Evolutionary conservation across 2,797 vertebrate species (phyloP).

Genomic region (Geotria australis): DNA sequence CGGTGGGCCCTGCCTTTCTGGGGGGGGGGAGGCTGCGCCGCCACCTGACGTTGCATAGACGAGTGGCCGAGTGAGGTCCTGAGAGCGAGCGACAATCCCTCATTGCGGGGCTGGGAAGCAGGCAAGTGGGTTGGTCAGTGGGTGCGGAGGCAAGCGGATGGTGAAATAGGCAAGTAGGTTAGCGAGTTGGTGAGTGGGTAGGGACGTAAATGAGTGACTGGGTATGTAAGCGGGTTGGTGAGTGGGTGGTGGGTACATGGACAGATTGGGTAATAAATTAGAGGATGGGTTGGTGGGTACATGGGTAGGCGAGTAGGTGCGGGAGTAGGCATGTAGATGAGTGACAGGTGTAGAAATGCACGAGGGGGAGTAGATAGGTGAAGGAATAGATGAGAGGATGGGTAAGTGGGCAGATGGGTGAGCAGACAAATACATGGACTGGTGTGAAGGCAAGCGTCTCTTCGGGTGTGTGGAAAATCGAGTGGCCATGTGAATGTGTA

Average conservation of each 20-base stretch:
- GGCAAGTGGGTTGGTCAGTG: neutral
- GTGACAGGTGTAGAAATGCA: neutral
- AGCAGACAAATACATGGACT: too few relatives aligned
- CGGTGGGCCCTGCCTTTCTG: too few relatives aligned
- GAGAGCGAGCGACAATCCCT: too few relatives aligned
- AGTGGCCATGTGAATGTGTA: too few relatives aligned
- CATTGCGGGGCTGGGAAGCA: too few relatives aligned
- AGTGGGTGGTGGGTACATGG: neutral
- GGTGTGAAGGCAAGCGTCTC: too few relatives aligned
- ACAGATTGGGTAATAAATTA: neutral
- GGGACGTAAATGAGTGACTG: neutral
- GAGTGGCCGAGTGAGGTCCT: too few relatives aligned
- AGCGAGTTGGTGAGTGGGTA: neutral
- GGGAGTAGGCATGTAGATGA: neutral
- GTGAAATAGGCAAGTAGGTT: neutral
- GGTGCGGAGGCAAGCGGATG: neutral
- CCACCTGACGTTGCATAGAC: too few relatives aligned
- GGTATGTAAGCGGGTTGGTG: neutral
- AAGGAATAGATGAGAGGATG: neutral
- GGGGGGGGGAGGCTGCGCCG: too few relatives aligned
- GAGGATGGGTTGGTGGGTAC: neutral
- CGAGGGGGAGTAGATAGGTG: neutral
- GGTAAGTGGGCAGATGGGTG: neutral
- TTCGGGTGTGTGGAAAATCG: too few relatives aligned
- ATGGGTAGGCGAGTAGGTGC: neutral